Conservation (phyloP, 2,113 vertebrate species). For the Indicator maculatus region DNA sequence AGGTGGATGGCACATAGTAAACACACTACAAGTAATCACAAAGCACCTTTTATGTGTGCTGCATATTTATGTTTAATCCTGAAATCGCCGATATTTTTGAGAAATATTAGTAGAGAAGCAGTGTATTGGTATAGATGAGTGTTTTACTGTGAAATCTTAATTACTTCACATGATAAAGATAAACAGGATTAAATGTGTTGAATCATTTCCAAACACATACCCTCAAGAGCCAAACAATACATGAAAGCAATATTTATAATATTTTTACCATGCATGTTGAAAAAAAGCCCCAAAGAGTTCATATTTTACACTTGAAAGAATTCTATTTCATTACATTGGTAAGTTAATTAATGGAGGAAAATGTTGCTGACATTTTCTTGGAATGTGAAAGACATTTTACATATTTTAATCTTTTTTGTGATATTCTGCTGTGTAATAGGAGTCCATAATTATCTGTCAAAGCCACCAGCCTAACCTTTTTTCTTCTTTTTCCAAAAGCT, state of each 20-base stretch:
- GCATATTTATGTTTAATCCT: neutral
- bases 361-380: neutral
- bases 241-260: neutral
- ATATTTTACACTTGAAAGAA: neutral
- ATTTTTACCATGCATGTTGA: neutral
- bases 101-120: neutral
- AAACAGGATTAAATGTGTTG: neutral
- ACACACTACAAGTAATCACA: neutral
- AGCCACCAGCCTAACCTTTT: constrained; percentile 8
- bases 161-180: neutral
- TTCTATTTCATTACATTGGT: neutral
- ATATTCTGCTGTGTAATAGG: constrained; percentile 36
- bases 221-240: neutral
- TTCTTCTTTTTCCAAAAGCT: neutral
- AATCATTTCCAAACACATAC: neutral
- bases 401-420: constrained; percentile 41
- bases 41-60: neutral
- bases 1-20: neutral
- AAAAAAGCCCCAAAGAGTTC: neutral
- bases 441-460: constrained; percentile 62
- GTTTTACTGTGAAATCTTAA: neutral
- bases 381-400: constrained; percentile 42
- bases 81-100: neutral
- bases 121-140: neutral
- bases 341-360: neutral